Evolutionary conservation across 1,140 invertebrate species (phyloP), one percentile per base, ranked within the genome.

Genomic region (Conus ventricosus): DNA sequence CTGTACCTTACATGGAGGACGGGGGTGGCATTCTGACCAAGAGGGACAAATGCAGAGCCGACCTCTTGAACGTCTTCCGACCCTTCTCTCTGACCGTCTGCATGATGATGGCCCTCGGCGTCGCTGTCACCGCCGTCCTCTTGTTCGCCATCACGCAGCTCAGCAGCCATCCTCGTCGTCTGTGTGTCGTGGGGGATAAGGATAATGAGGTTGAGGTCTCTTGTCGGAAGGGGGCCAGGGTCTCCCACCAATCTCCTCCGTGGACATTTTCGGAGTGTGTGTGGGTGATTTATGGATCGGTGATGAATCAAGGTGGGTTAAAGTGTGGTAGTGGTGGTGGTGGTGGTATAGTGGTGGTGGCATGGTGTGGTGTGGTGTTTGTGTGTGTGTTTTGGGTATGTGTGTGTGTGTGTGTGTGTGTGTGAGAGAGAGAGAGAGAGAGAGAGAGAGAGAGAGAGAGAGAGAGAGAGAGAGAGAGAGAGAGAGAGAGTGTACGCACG

Each of bases 1-100:
- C 92, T 0, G 89, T 87, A 54, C 91, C 93, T 0, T 93, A 85
- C 83, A 87, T 90, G 57, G 92, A 92, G 67, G 93, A 93, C 17
- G 91, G 92, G 5, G 86, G 84, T 0, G 91, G 93, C 0, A 92
- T 93, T 51, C 87, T 93, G 5, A 91, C 90, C 27, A 90, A 86
- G 55, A 88, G 87, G 83, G 84, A 88, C 13, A 54, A 88, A 1
- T 67, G 39, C 0, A 89, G 91, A 27, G 87, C 88, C 0, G 80
- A 91, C 60, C 23, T 87, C 5, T 17, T 87, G 10, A 87, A 80
- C 71, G 54, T 80, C 8, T 87, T 87, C 53, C 85, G 75, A 20
- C 85, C 85, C 71, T 87, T 87, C 57, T 23, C 85, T 15, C 23
- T 80, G 15, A 27, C 13, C 11, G 75, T 60, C 15, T 87, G 85